Evolutionary conservation across 2,888 invertebrate species (phyloP), one percentile per base, ranked within the genome.

Genomic region (Cheilosia impressa): DNA sequence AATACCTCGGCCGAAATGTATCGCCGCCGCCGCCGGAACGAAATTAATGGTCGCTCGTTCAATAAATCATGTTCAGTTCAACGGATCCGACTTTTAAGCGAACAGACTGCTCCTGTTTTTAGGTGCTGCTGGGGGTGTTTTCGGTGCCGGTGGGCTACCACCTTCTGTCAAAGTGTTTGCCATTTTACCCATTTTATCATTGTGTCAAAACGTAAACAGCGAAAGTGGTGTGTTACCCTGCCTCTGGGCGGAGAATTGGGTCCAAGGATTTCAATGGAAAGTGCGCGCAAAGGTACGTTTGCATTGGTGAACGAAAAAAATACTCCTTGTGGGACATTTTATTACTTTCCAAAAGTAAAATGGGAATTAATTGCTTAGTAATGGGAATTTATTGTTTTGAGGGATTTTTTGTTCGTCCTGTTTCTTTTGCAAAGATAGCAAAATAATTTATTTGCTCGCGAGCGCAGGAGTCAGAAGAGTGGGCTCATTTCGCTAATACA

Each of bases 1-100:
- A 58, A 50, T 58, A 50, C 34, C 83, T 68, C 9, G 43, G 34
- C 52, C 60, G 17, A 75, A 79, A 52, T 53, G 55, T 55, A 53
- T 41, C 47, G 45, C 60, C 34, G 9, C 19, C 66, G 83, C 17
- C 52, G 22, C 19, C 66, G 83, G 63, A 80, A 69, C 10, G 69
- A 84, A 84, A 84, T 84, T 84, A 84, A 84, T 84, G 75, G 79
- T 69, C 47, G 75, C 47, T 47, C 41, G 31, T n/a, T 69, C 53
- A 47, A 79, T 84, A 84, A 84, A 84, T 84, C 84, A 84, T 84
- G 69, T 84, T 80, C 84, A 80, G 79, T 84, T 84, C 79, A 84
- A 69, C 75, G 84, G 69, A 80, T 75, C 69, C 78, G 63, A 58
- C 63, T 65, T 72, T 77, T 65, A 7, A 34, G 45, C n/a, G 15